Evolutionary conservation across 2,797 vertebrate genomes (phyloP), one percentile per base, ranked within the genome.

Genomic region (Phalloptychus januarius): DNA sequence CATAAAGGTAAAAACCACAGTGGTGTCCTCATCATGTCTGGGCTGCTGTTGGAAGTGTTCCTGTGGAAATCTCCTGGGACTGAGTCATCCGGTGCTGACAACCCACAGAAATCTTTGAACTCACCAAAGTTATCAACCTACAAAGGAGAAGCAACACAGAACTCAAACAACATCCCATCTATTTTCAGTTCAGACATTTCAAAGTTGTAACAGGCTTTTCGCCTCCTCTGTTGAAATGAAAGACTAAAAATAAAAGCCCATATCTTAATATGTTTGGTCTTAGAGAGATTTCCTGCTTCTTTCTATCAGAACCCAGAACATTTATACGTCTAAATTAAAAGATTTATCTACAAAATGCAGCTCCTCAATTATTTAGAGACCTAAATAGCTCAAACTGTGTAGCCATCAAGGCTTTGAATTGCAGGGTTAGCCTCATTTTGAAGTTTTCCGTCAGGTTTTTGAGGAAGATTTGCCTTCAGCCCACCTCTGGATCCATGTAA

Each of bases 111-210:
- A 83, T 85, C 78, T 84, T 77, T 81, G 73, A 90, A 84, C 77
- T 88, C 76, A 75, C 76, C 71, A 83, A 83, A 84, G 81, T 83
- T 81, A 79, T 70, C 72, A 58, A 80, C 84, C 83, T 89, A 88
- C 79, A 91, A 89, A 86, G 73, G 44, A 72, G 63, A 58, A 58
- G 83, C 76, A 82, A 81, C 83, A 80, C 79, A 85, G 81, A 89
- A 82, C 91, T 85, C 81, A 44, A 88, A 74, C 87, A 70, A 74
- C 75, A 83, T 78, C 72, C 71, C 72, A 81, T 58, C 72, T 76
- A 88, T 94, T 94, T 91, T 77, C 82, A 93, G 90, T 93, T 92
- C 82, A 90, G 84, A 83, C 85, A 42, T 87, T 77, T 54, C 46
- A 54, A 2, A 79, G 50, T 75, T 28, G 36, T 25, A 61, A 46